These are phyloP conservation scores for Acanthoscelides obtectus DNA, from an alignment of 2,888 invertebrate species.

Conservation along the genomic window DNA sequence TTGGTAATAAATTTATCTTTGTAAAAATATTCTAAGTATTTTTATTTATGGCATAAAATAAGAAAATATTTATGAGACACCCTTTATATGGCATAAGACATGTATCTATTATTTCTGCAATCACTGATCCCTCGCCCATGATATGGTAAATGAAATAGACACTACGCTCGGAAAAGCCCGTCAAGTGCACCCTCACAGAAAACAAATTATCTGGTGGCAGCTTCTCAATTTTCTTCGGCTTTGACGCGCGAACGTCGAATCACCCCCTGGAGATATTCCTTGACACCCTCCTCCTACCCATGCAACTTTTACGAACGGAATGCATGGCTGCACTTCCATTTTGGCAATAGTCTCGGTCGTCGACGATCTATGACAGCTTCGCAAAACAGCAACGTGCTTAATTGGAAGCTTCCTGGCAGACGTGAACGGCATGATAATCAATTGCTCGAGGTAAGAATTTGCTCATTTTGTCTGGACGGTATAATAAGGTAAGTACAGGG, in stretches of 20 bases:
- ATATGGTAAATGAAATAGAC: neutral
- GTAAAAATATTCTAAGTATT: too few relatives aligned
- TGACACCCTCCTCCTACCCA: neutral
- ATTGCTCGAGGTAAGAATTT: neutral
- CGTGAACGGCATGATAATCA: neutral
- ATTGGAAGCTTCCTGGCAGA: neutral
- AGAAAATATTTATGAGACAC: too few relatives aligned
- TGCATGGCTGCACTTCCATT: slow-evolving; percentile 24
- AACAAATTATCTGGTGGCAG: neutral
- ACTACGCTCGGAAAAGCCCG: neutral
- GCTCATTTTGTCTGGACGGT: neutral
- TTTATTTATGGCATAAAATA: too few relatives aligned
- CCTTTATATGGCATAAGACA: too few relatives aligned
- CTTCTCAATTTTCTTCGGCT: neutral
- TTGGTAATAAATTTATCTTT: too few relatives aligned
- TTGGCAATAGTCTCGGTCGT: slow-evolving; percentile 6
- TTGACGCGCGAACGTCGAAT: neutral
- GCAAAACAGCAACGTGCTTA: neutral
- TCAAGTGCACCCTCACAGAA: neutral
- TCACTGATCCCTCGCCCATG: too few relatives aligned
- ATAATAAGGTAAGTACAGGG: neutral
- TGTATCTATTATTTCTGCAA: too few relatives aligned
- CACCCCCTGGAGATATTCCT: neutral
- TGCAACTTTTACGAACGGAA: slow-evolving; percentile 3
- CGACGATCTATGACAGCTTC: neutral